Conservation (phyloP, 92 coral and sea anemone species). For the Zoanthus sociatus region DNA sequence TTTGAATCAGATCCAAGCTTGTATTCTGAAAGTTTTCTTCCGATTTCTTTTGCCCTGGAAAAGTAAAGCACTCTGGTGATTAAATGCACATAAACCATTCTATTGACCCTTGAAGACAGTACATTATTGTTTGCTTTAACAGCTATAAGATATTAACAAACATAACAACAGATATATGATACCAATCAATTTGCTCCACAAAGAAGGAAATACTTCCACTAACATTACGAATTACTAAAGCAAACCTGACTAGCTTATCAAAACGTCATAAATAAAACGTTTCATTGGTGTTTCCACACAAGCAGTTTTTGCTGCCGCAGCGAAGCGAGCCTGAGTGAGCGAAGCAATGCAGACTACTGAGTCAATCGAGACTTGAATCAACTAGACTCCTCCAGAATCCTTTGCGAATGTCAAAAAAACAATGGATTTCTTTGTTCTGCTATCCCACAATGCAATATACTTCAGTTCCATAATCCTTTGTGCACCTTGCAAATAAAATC, state of each 20-base stretch:
- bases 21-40: slow-evolving; percentile 88
- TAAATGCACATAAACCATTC: no score
- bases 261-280: no score
- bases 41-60: slow-evolving; percentile 89
- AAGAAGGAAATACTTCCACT: no score
- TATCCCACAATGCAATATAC: slow-evolving; percentile 28
- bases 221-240: no score
- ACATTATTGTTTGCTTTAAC: no score
- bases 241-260: no score
- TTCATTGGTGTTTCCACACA: no score
- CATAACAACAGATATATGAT: no score
- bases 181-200: no score
- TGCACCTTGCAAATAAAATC: slow-evolving; percentile 13
- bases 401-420: neutral
- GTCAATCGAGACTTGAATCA: neutral
- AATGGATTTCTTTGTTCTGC: slow-evolving; percentile 16
- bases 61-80: neutral
- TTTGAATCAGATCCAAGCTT: slow-evolving; percentile 98
- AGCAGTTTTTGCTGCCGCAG: neutral
- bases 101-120: no score
- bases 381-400: no score
- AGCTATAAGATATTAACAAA: no score
- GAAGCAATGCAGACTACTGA: neutral
- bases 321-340: neutral
- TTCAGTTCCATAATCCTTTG: slow-evolving; percentile 26